Base-by-base conservation (phyloP, 2,797 vertebrate species). In the Arnoldichthys spilopterus region DNA sequence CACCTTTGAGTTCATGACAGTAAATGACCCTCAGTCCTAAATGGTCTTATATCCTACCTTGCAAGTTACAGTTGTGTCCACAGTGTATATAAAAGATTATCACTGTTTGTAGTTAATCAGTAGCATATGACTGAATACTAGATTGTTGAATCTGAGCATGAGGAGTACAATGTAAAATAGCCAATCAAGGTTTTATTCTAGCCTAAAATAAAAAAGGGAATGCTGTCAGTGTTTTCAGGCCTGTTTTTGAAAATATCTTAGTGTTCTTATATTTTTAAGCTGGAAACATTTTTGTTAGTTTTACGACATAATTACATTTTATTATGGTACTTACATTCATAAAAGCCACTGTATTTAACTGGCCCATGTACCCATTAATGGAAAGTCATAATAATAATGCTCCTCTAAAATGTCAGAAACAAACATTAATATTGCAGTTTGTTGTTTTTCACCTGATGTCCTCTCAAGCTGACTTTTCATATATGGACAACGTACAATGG, bases 101-200 rank as follows among this genome's bases (percentile, higher is more conserved):
- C 12, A 51, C 43, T 68, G 32, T 43, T 69, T 62, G 30, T 86
- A 84, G 76, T 87, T 84, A 86, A 78, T 87, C 82, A 61, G 74
- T 74, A 76, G n/a, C 74, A 82, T 64, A 58, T 82, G 78, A 49
- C 64, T 54, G 37, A 13, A 67, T 74, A 64, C 78, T 84, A 53
- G 74, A n/a, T n/a, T n/a, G n/a, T n/a, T n/a, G n/a, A n/a, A n/a
- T n/a, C n/a, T 81, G 58, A 79, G 63, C 63, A n/a, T 78, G 70
- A 82, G 77, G 45, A 51, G 78, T 87, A 85, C 87, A 78, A 83
- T 83, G 72, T 28, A 16, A 6, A 67, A 28, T 45, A 62, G n/a
- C 15, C 34, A 58, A n/a, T 47, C 20, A 58, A 18, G 24, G 30
- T 45, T 76, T 66, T 54, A 22, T 53, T 40, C 26, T 7, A 26